These are phyloP conservation scores for Aethes cnicana DNA, from an alignment of 2,888 invertebrate genomes.

Conservation along the genomic window DNA sequence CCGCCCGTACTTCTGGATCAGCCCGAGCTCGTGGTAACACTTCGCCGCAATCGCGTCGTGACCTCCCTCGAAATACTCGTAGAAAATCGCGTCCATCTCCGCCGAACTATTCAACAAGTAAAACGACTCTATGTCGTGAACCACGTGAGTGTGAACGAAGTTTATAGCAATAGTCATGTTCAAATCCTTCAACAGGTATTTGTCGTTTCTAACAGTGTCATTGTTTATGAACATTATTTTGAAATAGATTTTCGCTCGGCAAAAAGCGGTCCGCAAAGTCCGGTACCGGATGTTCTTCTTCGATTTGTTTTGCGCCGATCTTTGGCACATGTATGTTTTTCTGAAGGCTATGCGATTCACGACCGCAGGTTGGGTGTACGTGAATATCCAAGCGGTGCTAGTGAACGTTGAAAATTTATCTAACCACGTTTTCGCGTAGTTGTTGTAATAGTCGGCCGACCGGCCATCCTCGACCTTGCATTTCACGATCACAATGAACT, in stretches of 20 bases:
- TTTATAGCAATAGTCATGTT: constrained; percentile 42
- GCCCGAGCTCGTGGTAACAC: constrained; percentile 39
- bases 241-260: constrained; percentile 47
- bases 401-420: constrained; percentile 46
- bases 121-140: constrained; percentile 35
- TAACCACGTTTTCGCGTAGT: constrained; percentile 42
- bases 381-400: constrained; percentile 45
- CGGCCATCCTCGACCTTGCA: constrained; percentile 40
- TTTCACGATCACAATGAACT: constrained; percentile 37
- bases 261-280: constrained; percentile 40
- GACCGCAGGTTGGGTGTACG: constrained; percentile 37
- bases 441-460: constrained; percentile 36
- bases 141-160: constrained; percentile 45
- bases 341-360: constrained; percentile 42
- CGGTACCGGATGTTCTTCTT: constrained; percentile 20
- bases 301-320: constrained; percentile 42
- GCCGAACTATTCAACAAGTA: constrained; percentile 36
- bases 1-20: constrained; percentile 37
- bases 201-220: constrained; percentile 45
- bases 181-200: constrained; percentile 39
- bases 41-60: constrained; percentile 36
- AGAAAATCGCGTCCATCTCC: constrained; percentile 39
- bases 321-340: constrained; percentile 44
- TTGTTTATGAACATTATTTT: constrained; percentile 43
- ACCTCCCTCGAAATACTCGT: constrained; percentile 38